phyloP scores from a whole-genome alignment of 2,888 invertebrate species.

The Drosophila parthenogenetica region DNA sequence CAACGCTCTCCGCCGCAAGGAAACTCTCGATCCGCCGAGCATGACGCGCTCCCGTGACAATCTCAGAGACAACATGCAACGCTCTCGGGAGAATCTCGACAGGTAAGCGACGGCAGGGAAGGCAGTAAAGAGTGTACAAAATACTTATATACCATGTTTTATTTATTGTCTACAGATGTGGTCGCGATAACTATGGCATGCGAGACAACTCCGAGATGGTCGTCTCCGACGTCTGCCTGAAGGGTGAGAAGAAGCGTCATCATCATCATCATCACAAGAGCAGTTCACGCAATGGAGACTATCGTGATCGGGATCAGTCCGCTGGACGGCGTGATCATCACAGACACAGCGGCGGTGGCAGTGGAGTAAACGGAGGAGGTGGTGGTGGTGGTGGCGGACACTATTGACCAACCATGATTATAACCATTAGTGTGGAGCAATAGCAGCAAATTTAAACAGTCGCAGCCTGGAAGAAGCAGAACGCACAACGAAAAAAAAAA shows the following conservation, averaged over 20 bases:
- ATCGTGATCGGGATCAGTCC: conserved; percentile 83
- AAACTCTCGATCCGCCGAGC: conserved; percentile 89
- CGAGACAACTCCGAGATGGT: conserved; percentile 92
- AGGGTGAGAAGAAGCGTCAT: conserved; percentile 85
- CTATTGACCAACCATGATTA: conserved; percentile 85
- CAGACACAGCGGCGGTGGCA: conserved; percentile 82
- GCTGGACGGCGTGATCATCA: conserved; percentile 84
- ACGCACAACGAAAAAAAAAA: conserved; percentile 26
- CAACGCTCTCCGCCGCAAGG: conserved; percentile 88
- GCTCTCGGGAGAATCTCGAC: conserved; percentile 85
- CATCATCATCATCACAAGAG: conserved; percentile 85
- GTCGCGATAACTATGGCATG: conserved; percentile 86
- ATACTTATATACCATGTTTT: no score
- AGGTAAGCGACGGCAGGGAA: conserved; percentile 68
- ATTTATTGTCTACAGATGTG: conserved; percentile 68
- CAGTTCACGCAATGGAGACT: conserved; percentile 84
- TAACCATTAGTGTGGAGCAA: conserved; percentile 85
- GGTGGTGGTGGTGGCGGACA: conserved; percentile 82
- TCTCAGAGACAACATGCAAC: conserved; percentile 84
- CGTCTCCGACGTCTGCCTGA: conserved; percentile 88
- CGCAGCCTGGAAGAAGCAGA: conserved; percentile 30
- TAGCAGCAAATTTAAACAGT: conserved; percentile 56
- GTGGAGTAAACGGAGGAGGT: conserved; percentile 63
- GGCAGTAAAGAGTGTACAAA: background rate
- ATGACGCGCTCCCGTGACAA: conserved; percentile 83